Evolutionary conservation across 2,888 invertebrate genomes (phyloP).

Genomic region (Himalopsyche anomala): DNA sequence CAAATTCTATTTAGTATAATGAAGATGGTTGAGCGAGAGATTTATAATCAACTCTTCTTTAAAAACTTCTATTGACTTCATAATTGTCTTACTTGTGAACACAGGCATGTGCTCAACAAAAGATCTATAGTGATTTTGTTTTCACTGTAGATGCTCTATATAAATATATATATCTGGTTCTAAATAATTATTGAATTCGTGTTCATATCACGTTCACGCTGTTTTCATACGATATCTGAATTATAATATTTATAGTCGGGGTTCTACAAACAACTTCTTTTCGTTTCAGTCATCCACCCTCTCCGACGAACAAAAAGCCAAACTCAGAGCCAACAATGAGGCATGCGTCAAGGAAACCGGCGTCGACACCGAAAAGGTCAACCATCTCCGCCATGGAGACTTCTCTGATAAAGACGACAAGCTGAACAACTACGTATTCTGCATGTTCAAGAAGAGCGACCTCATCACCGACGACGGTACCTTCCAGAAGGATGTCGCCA

Average conservation of each 20-base stretch:
- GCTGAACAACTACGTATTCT: slow-evolving; percentile 67
- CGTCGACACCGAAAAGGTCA: slow-evolving; percentile 67
- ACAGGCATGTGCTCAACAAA: too few relatives aligned
- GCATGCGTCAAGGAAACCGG: slow-evolving; percentile 67
- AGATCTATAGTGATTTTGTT: too few relatives aligned
- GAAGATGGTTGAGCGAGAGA: too few relatives aligned
- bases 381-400: slow-evolving; percentile 67
- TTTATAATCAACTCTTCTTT: too few relatives aligned
- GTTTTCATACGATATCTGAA: background rate
- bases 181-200: too few relatives aligned
- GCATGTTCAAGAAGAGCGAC: slow-evolving; percentile 64
- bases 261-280: background rate
- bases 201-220: background rate
- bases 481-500: slow-evolving; percentile 63
- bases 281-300: slow-evolving; percentile 41
- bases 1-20: too few relatives aligned
- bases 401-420: slow-evolving; percentile 66
- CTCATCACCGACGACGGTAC: slow-evolving; percentile 62
- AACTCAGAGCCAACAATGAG: slow-evolving; percentile 54
- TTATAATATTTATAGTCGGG: background rate
- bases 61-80: too few relatives aligned
- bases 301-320: slow-evolving; percentile 49
- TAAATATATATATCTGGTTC: too few relatives aligned
- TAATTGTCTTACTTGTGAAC: too few relatives aligned
- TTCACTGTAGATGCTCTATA: too few relatives aligned